Conservation (phyloP, 1,140 invertebrate species). For the Nephila pilipes region DNA sequence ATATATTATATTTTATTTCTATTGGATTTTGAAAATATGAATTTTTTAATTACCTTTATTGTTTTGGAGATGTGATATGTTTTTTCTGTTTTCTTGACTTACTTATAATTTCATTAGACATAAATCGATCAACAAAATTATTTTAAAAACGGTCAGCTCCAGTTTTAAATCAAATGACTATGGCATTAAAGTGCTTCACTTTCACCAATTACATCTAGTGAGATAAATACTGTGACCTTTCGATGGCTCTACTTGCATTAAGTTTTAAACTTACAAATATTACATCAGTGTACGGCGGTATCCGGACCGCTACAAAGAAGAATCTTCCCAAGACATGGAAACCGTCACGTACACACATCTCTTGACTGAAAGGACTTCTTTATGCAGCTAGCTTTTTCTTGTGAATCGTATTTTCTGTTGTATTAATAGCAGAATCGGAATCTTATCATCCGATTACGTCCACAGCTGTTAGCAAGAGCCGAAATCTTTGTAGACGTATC, state of each 20-base stretch:
- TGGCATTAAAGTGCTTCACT: too few relatives aligned
- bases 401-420: background rate
- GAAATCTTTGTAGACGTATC: conserved; percentile 6
- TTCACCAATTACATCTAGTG: too few relatives aligned
- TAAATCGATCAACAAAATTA: too few relatives aligned
- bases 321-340: conserved; percentile 5
- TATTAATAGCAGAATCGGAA: conserved; percentile 8
- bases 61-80: too few relatives aligned
- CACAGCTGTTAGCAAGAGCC: background rate
- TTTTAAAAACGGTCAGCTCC: too few relatives aligned
- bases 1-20: too few relatives aligned
- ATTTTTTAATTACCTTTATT: too few relatives aligned
- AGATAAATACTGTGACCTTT: too few relatives aligned
- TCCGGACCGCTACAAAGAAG: conserved; percentile 2
- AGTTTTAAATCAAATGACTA: too few relatives aligned
- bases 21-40: too few relatives aligned
- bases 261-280: background rate
- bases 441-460: conserved; percentile 62
- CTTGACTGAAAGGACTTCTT: conserved; percentile 29
- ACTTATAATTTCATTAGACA: too few relatives aligned
- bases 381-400: background rate
- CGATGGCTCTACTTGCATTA: background rate
- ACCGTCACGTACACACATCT: conserved; percentile 52
- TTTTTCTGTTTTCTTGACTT: too few relatives aligned
- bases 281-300: background rate